These are phyloP conservation scores for Myotis planiceps DNA, from an alignment of 2,797 vertebrate genomes.

Conservation along the genomic window DNA sequence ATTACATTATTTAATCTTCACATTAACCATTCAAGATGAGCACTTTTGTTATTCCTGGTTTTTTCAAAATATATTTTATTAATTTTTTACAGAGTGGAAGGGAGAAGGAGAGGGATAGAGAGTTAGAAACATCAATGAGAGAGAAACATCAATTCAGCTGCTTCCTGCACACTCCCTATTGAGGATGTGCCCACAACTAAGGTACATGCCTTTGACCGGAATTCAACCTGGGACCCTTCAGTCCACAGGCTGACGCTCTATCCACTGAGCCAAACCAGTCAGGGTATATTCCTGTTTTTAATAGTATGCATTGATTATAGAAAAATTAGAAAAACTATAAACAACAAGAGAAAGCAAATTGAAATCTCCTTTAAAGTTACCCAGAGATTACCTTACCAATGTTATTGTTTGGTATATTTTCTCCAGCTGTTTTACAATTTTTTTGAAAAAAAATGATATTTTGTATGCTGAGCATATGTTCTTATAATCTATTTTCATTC, in stretches of 20 bases:
- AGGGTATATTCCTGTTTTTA: background rate
- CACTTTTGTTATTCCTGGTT: background rate
- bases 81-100: no score
- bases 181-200: no score
- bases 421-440: background rate
- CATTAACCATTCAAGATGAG: background rate
- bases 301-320: background rate
- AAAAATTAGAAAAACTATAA: background rate
- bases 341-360: background rate
- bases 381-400: background rate
- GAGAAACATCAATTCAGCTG: no score
- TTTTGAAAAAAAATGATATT: background rate
- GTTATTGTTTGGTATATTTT: background rate
- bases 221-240: no score
- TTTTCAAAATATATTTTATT: background rate
- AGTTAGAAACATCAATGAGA: no score
- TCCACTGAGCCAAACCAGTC: no score
- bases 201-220: no score
- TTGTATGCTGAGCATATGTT: background rate
- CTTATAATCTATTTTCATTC: conserved; percentile 35
- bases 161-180: no score
- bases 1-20: background rate
- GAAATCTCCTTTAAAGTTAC: background rate
- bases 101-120: no score
- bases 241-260: no score